A percentile compares a stretch with the other conserved stretches of the same genome.
phyloP scores from a whole-genome alignment of 2,888 invertebrate genomes.

The Blastobasis adustella region DNA sequence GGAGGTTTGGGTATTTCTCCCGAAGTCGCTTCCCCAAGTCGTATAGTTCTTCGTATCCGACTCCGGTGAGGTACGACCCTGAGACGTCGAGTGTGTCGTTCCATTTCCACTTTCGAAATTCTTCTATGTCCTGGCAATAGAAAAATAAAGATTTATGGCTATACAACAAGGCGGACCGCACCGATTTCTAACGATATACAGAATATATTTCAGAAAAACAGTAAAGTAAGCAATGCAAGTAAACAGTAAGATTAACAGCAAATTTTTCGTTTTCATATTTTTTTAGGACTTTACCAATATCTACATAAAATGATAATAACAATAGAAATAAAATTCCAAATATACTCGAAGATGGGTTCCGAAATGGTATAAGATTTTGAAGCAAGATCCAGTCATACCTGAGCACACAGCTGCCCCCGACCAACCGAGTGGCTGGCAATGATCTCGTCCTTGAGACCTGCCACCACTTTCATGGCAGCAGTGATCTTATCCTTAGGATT shows the following conservation, averaged over 20 bases:
- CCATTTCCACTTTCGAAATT: conserved; percentile 79
- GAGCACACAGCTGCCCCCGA: conserved; percentile 45
- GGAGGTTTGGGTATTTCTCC: conserved; percentile 52
- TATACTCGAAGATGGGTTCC: background rate
- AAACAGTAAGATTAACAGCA: too few relatives aligned
- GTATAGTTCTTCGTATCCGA: conserved; percentile 78
- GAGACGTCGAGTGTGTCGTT: conserved; percentile 74
- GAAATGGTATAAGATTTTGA: too few relatives aligned
- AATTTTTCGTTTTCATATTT: too few relatives aligned
- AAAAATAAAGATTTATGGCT: too few relatives aligned
- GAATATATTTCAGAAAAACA: too few relatives aligned
- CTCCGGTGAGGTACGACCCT: conserved; percentile 73
- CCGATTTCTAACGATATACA: too few relatives aligned
- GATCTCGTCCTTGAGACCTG: conserved; percentile 75
- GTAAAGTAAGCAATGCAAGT: too few relatives aligned
- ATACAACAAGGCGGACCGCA: too few relatives aligned
- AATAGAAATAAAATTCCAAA: too few relatives aligned
- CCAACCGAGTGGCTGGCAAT: conserved; percentile 75
- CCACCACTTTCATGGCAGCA: conserved; percentile 64
- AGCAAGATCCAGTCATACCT: conserved; percentile 27
- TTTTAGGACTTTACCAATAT: too few relatives aligned
- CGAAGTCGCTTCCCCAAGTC: conserved; percentile 67
- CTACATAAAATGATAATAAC: too few relatives aligned
- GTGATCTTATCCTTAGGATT: conserved; percentile 76
- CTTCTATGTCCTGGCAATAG: conserved; percentile 73